Conservation (phyloP, 2,113 vertebrate species). For the Paraplagusia blochii region DNA sequence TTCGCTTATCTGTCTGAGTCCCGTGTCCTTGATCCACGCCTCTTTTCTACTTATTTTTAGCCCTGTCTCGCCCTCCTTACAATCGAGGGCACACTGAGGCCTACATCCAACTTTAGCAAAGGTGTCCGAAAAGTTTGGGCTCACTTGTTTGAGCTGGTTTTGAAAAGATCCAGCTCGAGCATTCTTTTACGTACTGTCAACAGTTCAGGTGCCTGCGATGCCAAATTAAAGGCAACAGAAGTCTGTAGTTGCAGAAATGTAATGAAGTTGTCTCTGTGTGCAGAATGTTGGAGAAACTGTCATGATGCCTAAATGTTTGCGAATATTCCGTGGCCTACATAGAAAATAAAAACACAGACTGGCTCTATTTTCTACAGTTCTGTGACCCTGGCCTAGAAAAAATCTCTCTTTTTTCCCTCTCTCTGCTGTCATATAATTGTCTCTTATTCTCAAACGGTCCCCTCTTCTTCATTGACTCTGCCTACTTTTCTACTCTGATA, state of each 20-base stretch:
- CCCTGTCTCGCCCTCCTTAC: slow-evolving; percentile 70
- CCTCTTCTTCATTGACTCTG: slow-evolving; percentile 1
- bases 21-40: slow-evolving; percentile 68
- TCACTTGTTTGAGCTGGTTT: slow-evolving; percentile 11
- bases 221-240: neutral
- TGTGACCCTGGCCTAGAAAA: slow-evolving; percentile 67
- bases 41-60: slow-evolving; percentile 71
- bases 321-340: slow-evolving; percentile 65
- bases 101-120: slow-evolving; percentile 67
- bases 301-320: slow-evolving; percentile 39
- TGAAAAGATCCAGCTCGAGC: slow-evolving; percentile 6
- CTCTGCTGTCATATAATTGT: slow-evolving; percentile 15
- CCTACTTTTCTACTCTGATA: neutral
- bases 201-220: neutral
- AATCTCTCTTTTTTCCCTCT: slow-evolving; percentile 39
- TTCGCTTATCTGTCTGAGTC: slow-evolving; percentile 60
- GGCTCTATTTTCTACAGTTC: slow-evolving; percentile 42
- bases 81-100: slow-evolving; percentile 74
- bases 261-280: neutral
- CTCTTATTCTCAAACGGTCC: slow-evolving; percentile 7
- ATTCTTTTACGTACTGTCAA: neutral
- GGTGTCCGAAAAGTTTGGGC: slow-evolving; percentile 45
- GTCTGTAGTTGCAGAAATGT: slow-evolving; percentile 10
- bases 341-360: slow-evolving; percentile 19
- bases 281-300: slow-evolving; percentile 10